A percentile compares a stretch with the other conserved stretches of the same genome.
phyloP scores from a whole-genome alignment of 2,797 vertebrate genomes.

The Zenarchopterus dispar region DNA sequence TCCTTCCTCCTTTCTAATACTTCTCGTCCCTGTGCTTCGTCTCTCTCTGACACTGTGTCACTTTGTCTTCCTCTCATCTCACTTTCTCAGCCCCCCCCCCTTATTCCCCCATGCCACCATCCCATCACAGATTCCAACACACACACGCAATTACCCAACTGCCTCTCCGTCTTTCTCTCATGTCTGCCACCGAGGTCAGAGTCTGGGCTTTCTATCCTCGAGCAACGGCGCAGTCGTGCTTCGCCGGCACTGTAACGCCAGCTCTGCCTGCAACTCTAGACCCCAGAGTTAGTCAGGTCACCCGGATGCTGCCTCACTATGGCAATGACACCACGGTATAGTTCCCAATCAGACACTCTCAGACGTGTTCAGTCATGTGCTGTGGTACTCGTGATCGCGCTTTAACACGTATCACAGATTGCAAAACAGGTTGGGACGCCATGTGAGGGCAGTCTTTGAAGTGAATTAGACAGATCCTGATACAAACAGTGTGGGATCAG shows the following conservation, averaged over 20 bases:
- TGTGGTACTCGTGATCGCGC: not conserved
- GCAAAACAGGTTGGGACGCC: conserved; percentile 3
- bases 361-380: conserved; percentile 25
- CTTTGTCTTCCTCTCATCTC: conserved; percentile 10
- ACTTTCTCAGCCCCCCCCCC: conserved; percentile 13
- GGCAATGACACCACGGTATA: conserved; percentile 7
- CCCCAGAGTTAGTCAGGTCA: conserved; percentile 34
- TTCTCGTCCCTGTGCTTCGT: not conserved
- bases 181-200: conserved; percentile 63
- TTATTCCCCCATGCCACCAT: not conserved
- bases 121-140: conserved; percentile 34
- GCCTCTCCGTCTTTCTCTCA: conserved; percentile 46
- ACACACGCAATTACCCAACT: conserved; percentile 43
- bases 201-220: conserved; percentile 64
- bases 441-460: conserved; percentile 26
- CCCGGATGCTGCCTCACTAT: conserved; percentile 16
- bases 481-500: conserved; percentile 53
- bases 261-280: conserved; percentile 58
- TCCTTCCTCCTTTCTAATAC: conserved; percentile 5
- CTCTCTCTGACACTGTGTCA: not conserved
- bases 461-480: conserved; percentile 59
- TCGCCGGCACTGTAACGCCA: conserved; percentile 49
- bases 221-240: conserved; percentile 46
- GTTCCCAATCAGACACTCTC: conserved; percentile 27
- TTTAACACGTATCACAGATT: conserved; percentile 20